Evolutionary conservation across 2,797 vertebrate genomes (phyloP).

Genomic region (Bufotes viridis): DNA sequence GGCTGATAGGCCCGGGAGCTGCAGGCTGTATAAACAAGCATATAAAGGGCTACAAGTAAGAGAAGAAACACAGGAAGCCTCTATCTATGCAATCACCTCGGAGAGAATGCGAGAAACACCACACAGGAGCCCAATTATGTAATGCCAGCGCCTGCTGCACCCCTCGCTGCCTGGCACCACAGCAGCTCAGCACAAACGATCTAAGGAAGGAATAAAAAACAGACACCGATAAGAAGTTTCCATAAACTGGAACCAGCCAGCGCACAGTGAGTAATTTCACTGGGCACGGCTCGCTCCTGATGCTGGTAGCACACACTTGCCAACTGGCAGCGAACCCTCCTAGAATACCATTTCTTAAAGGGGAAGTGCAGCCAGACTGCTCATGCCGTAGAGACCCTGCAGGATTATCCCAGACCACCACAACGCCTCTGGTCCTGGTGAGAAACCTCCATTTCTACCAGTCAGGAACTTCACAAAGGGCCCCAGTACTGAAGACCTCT

Average conservation of each 20-base stretch:
- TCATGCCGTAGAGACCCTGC: too few species aligned
- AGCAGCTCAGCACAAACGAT: not conserved
- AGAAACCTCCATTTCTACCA: not conserved
- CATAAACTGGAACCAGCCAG: not conserved
- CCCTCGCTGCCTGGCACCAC: not conserved
- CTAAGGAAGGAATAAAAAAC: not conserved
- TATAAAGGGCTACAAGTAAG: not conserved
- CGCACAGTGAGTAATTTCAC: not conserved
- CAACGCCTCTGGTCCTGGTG: not conserved
- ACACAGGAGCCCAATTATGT: not conserved
- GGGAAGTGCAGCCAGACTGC: not conserved
- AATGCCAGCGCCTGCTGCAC: not conserved
- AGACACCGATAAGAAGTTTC: not conserved
- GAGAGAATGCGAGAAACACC: not conserved
- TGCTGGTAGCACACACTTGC: not conserved
- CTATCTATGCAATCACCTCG: not conserved
- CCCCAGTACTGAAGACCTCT: too few species aligned
- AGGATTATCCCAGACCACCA: not conserved
- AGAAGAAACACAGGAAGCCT: not conserved
- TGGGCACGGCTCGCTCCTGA: not conserved
- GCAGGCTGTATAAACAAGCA: not conserved
- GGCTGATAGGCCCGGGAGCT: not conserved
- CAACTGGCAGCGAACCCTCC: too few species aligned
- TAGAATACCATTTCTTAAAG: not conserved
- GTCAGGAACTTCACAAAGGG: too few species aligned